Percentiles rank a stretch among this genome's conserved stretches.
Conservation (phyloP, 2,888 invertebrate genomes). For the Ceramica pisi region DNA sequence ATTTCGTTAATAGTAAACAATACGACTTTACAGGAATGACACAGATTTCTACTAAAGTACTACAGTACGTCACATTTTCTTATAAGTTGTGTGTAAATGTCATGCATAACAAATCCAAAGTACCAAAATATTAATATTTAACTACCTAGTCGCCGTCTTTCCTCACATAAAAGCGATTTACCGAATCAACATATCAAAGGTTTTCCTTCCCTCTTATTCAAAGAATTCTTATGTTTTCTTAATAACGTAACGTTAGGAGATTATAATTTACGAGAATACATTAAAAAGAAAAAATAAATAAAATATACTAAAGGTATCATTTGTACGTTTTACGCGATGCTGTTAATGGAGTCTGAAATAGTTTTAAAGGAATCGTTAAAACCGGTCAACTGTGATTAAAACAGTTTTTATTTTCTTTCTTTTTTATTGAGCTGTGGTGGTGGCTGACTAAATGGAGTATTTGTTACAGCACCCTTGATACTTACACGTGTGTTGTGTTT, state of each 20-base stretch:
- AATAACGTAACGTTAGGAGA: slow-evolving; percentile 42
- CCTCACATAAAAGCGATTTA: slow-evolving; percentile 45
- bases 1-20: not conserved
- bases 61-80: not conserved
- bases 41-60: not conserved
- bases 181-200: slow-evolving; percentile 54
- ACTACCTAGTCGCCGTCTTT: slow-evolving; percentile 7
- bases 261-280: slow-evolving; percentile 64
- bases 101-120: slow-evolving; percentile 30
- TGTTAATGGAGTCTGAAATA: slow-evolving; percentile 78
- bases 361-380: slow-evolving; percentile 76
- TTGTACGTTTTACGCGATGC: slow-evolving; percentile 56
- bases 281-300: slow-evolving; percentile 54
- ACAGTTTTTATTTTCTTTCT: slow-evolving; percentile 49
- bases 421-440: slow-evolving; percentile 35
- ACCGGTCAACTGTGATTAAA: slow-evolving; percentile 56
- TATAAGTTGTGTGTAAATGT: slow-evolving; percentile 18
- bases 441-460: slow-evolving; percentile 10
- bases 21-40: not conserved
- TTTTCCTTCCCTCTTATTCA: slow-evolving; percentile 41
- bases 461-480: slow-evolving; percentile 8
- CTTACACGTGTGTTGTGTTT: slow-evolving; percentile 2
- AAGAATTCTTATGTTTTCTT: slow-evolving; percentile 52
- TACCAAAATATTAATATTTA: slow-evolving; percentile 40
- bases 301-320: slow-evolving; percentile 52